Evolutionary conservation across 2,113 vertebrate species (phyloP).

Genomic region (Aramus guarauna): DNA sequence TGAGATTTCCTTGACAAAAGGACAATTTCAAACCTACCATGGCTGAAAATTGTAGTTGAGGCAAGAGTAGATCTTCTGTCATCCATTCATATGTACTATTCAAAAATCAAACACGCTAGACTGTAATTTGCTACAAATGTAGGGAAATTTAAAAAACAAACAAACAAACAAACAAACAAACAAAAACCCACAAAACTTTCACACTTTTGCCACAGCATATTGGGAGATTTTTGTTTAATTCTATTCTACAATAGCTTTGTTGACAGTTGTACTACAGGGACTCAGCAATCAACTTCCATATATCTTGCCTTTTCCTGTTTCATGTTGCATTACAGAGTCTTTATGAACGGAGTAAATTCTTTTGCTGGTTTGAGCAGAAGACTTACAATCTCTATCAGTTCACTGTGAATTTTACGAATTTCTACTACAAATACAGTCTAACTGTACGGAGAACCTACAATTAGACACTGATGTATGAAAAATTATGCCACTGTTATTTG

Average conservation of each 20-base stretch:
- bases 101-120: neutral
- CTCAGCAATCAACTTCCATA: neutral
- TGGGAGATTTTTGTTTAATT: neutral
- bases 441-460: neutral
- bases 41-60: neutral
- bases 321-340: neutral
- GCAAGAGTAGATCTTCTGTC: neutral
- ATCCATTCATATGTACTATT: neutral
- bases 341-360: neutral
- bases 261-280: neutral
- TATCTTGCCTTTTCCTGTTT: neutral
- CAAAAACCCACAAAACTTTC: neutral
- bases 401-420: neutral
- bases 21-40: neutral
- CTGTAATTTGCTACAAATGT: neutral
- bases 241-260: neutral
- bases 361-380: neutral
- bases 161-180: no score
- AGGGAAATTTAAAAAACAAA: neutral
- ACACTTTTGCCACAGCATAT: neutral
- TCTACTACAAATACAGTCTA: neutral
- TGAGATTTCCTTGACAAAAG: neutral
- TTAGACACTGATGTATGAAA: neutral
- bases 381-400: neutral
- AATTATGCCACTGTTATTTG: neutral